Base-by-base conservation (phyloP, 2,113 vertebrate species). In the Montifringilla adamsi region DNA sequence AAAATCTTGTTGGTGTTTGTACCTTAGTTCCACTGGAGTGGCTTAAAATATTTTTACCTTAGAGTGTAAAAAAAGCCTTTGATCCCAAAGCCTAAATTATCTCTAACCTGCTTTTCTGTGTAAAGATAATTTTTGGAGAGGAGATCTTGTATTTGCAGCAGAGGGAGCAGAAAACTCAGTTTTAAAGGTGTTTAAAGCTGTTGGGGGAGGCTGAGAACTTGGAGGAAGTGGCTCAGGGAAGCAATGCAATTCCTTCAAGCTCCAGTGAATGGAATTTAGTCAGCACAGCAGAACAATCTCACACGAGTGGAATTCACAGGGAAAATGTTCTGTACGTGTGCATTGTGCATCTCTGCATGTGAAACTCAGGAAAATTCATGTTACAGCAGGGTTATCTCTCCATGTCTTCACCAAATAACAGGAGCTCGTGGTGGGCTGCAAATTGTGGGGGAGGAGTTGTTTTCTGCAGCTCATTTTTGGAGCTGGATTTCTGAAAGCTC, bases 111-210 rank as follows among this genome's bases (percentile, higher is more conserved):
- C 9, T 86, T 89, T 84, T 62, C 70, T 6, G 9, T 87, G 28
- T 31, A 13, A 30, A 46, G 33, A 33, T 31, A 13, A 23, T 52
- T 53, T 75, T 31, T 64, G 43, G 50, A 59, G 60, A 49, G 35
- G 46, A 67, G 7, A 10, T 35, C 9, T 47, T 62, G 13, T 0
- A 0, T 41, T 84, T 63, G 46, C 7, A 3, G 50, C 37, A 50
- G 46, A 26, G 33, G 59, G 28, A 69, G n/a, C 41, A 50, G 67
- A 77, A 86, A 84, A 63, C 28, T 70, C 44, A 1, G 9, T 47
- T 93, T 62, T 28, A 18, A 1, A 79, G 66, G 15, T 12, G 20
- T 62, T 85, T 18, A 14, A 67, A 76, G 72, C 39, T 64, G 6
- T 4, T 55, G 69, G 16, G 52, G 56, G 35, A 78, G 49, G 68